phyloP scores from a whole-genome alignment of 2,113 vertebrate genomes.

The Nycticebus coucang region DNA sequence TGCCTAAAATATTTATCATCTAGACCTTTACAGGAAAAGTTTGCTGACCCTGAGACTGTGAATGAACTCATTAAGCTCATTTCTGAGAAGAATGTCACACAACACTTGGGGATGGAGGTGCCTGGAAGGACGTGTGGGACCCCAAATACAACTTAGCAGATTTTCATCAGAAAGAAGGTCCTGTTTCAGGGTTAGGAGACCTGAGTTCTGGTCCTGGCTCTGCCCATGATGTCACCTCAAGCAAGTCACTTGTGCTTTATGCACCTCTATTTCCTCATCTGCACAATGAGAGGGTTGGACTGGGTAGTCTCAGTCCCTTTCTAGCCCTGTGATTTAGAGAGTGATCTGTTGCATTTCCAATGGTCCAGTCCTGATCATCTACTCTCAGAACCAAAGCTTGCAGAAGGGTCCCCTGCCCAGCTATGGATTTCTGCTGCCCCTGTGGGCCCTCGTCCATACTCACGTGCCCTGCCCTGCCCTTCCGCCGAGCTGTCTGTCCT shows the following conservation, averaged over 20 bases:
- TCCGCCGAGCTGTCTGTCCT: constrained; percentile 38
- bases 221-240: not conserved
- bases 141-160: constrained; percentile 17
- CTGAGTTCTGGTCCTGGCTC: not conserved
- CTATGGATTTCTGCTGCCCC: constrained; percentile 43
- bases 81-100: constrained; percentile 61
- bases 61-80: constrained; percentile 48
- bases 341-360: not conserved
- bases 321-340: not conserved
- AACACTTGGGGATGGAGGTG: not conserved
- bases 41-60: constrained; percentile 13
- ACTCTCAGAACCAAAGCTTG: constrained; percentile 3
- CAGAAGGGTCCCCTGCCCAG: constrained; percentile 44
- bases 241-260: constrained; percentile 37
- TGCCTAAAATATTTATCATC: constrained; percentile 41
- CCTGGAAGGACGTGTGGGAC: constrained; percentile 16
- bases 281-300: not conserved
- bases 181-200: not conserved
- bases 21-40: constrained; percentile 19
- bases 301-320: not conserved
- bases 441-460: not conserved
- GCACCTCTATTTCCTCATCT: constrained; percentile 41
- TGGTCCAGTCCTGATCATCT: not conserved
- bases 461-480: constrained; percentile 1
- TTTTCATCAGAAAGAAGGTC: constrained; percentile 43